A percentile compares a stretch with the other conserved stretches of the same genome.
Evolutionary conservation across 2,113 vertebrate species (phyloP).

Genomic region (Tachuris rubrigastra): DNA sequence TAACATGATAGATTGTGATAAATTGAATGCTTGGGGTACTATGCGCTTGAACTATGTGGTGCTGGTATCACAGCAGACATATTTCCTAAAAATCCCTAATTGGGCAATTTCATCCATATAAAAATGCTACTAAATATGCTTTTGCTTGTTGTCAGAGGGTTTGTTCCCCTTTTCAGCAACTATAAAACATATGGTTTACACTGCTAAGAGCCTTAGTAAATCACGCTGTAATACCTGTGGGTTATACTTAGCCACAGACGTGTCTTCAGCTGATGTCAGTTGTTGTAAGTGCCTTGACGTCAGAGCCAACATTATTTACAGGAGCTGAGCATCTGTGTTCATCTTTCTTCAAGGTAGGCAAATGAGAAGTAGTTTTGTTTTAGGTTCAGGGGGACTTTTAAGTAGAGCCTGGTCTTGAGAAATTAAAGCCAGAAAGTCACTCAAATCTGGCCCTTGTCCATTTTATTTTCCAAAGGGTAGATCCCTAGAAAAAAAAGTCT

Average conservation of each 20-base stretch:
- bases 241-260: not conserved
- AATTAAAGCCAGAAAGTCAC: not conserved
- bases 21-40: not conserved
- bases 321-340: not conserved
- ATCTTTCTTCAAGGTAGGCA: not conserved
- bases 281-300: not conserved
- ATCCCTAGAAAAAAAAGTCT: not conserved
- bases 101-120: not conserved
- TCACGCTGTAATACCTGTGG: not conserved
- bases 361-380: not conserved
- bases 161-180: not conserved
- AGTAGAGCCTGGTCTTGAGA: not conserved
- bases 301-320: slow-evolving; percentile 27
- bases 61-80: not conserved
- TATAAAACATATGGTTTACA: slow-evolving; percentile 27
- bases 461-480: not conserved
- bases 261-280: slow-evolving; percentile 3
- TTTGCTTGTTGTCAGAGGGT: not conserved
- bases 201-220: not conserved
- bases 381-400: not conserved
- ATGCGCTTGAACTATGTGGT: not conserved
- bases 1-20: slow-evolving; percentile 54
- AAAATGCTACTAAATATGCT: not conserved
- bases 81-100: slow-evolving; percentile 21
- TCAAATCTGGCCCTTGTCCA: not conserved